Evolutionary conservation across 2,113 vertebrate genomes (phyloP), one percentile per base, ranked within the genome.

Genomic region (Coreoperca whiteheadi): DNA sequence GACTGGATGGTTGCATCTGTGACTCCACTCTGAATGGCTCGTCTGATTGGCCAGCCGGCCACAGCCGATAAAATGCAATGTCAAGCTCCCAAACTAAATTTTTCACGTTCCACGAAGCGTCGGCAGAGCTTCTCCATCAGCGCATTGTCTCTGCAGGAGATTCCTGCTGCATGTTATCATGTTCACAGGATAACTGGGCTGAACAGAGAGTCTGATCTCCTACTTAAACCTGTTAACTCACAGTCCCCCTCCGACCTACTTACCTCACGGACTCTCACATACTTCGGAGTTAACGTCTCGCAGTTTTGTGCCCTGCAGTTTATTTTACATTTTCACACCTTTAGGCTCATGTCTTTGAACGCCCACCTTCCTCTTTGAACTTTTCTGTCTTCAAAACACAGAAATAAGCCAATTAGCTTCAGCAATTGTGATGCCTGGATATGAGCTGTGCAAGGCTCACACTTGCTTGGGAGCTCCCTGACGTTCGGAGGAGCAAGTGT

Each of bases 1-100:
- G 84, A 92, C 87, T 92, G 90, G 90, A 88, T 84, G 79, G 75
- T 54, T 86, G 68, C 57, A 4, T 81, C 54, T 56, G 83, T 90
- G 88, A 87, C 90, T 82, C 75, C 67, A 20, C 60, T 30, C 48
- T 1, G 15, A 74, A 32, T 25, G 18, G 28, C 80, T 80, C 30
- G 1, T 82, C 78, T 85, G 77, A 92, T 92, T 92, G 87, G 88
- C 48, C n/a, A 12, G 48, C n/a, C 59, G 9, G 69, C 43, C 28
- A 20, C 73, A 28, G 32, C 74, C 15, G 41, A 72, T 64, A 10
- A 41, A 69, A 64, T 59, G 67, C 73, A 53, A 20, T 23, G 73
- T 43, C 20, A 10, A 77, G 71, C 54, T 41, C 41, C 20, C 32
- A 54, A 74, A 84, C 63, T 34, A 56, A 83, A 65, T 14, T 41